Evolutionary conservation across 2,797 vertebrate species (phyloP).

Genomic region (Ptychobarbus kaznakovi): DNA sequence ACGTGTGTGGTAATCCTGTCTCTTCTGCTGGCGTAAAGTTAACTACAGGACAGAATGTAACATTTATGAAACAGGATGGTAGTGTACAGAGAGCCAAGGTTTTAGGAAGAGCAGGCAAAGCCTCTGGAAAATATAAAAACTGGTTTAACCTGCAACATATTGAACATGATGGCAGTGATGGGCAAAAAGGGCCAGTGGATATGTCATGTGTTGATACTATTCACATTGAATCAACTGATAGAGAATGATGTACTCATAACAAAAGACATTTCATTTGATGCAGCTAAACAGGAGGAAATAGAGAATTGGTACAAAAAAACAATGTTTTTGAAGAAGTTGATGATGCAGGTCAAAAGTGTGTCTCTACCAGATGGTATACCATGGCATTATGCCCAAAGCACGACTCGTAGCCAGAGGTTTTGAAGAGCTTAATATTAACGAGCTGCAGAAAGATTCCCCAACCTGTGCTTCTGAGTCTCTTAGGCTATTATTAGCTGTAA

Average conservation of each 20-base stretch:
- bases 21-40: neutral
- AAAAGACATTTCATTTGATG: conserved; percentile 26
- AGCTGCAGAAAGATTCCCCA: no score
- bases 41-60: conserved; percentile 41
- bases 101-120: conserved; percentile 49
- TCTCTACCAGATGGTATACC: neutral
- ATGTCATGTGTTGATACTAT: conserved; percentile 13
- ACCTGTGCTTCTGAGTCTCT: no score
- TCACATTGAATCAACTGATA: conserved; percentile 20
- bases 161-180: conserved; percentile 8
- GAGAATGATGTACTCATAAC: neutral
- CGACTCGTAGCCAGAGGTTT: no score
- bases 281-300: conserved; percentile 22
- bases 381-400: neutral
- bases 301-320: conserved; percentile 21
- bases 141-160: conserved; percentile 35
- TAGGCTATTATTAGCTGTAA: conserved; percentile 43
- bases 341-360: conserved; percentile 22
- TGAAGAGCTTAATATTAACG: no score
- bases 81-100: conserved; percentile 9
- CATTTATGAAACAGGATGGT: conserved; percentile 17
- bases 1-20: neutral
- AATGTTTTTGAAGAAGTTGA: conserved; percentile 44
- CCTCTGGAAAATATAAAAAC: conserved; percentile 37
- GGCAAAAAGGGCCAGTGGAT: conserved; percentile 23